Evolutionary conservation across 2,888 invertebrate genomes (phyloP), one percentile per base, ranked within the genome.

Genomic region (Shargacucullia verbasci): DNA sequence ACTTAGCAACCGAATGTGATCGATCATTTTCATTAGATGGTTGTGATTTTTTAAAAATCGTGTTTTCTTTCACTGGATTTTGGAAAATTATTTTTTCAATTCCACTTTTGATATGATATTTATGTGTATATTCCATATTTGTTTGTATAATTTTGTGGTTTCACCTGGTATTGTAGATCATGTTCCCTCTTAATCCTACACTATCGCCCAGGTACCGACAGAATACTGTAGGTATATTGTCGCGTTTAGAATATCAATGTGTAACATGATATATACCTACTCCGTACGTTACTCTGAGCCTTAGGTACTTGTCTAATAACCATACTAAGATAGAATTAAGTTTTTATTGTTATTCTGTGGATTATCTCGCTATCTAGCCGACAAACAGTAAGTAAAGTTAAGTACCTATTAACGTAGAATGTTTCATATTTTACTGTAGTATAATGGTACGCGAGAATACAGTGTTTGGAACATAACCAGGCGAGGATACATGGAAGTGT

Each of bases 41-140:
- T 53, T 67, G 57, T 54, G 53, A 60, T 58, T 60, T 37, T 46
- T 40, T 12, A 53, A 57, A 47, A 14, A 59, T 8, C 1, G n/a
- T 13, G 13, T 53, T 62, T 56, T 44, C 40, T 37, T 54, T 68
- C 37, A 43, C n/a, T 13, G 33, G 38, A 55, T 67, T 67, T 76
- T 70, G 44, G 56, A 68, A 53, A 57, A 44, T 58, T 5, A 45
- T 59, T 35, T 58, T 68, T 61, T 59, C 46, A 59, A 64, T 61
- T 68, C 64, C 61, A 70, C 44, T 58, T 73, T 67, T 62, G 44
- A 50, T 59, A 68, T 54, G 43, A 25, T 59, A 50, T 67, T 70
- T 76, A 64, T 54, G 38, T 77, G 54, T 68, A 57, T 70, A 65
- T 65, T 61, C 62, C 60, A 55, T 67, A 54, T 44, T 73, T 62